Conservation (phyloP, 2,113 vertebrate species). For the Antidorcas marsupialis region DNA sequence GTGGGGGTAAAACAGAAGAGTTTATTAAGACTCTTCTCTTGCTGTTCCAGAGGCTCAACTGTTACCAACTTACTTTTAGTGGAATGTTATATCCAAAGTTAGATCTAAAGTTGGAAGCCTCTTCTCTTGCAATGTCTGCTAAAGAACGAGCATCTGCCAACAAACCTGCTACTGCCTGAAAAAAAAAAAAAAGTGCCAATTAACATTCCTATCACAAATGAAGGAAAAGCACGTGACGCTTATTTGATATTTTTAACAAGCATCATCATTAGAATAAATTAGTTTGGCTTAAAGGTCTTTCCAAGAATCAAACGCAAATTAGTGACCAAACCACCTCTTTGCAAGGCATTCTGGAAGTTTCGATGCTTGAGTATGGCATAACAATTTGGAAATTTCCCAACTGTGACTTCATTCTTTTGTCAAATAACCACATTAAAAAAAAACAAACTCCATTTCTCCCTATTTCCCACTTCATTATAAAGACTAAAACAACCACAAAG, state of each 20-base stretch:
- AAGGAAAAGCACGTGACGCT: not conserved
- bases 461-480: not conserved
- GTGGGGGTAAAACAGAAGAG: not conserved
- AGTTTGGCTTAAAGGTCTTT: not conserved
- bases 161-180: constrained; percentile 94
- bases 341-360: not conserved
- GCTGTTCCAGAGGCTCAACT: not conserved
- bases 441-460: not conserved
- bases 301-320: not conserved
- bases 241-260: not conserved
- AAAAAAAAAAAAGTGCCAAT: not conserved
- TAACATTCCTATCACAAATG: not conserved
- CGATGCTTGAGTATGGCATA: not conserved
- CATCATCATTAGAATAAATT: not conserved
- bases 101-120: constrained; percentile 96
- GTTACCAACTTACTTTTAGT: constrained; percentile 86
- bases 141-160: constrained; percentile 95
- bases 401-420: not conserved
- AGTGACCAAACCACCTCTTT: not conserved
- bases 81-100: constrained; percentile 98
- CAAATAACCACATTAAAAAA: not conserved
- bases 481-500: not conserved
- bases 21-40: not conserved
- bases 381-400: not conserved
- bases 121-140: constrained; percentile 95